Base-by-base conservation (phyloP, 2,113 vertebrate genomes). In the Gobio gobio region DNA sequence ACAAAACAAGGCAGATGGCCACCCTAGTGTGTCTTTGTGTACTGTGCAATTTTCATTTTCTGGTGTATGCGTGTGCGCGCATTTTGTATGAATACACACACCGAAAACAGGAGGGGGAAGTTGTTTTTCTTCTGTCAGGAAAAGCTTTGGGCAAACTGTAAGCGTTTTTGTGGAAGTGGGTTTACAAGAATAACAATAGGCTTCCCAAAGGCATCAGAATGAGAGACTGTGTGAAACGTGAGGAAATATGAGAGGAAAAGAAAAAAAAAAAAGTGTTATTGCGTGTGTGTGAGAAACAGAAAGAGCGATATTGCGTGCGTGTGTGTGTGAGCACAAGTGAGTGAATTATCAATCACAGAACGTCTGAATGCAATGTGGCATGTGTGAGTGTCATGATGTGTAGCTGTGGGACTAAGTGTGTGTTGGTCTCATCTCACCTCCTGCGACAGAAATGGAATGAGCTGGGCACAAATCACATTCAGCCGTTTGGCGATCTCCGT, bases 391-490 rank as follows among this genome's bases (percentile, higher is more conserved):
- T 83, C 81, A 43, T 72, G 66, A 72, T 85, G 87, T 84, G 83
- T 85, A 83, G 59, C 85, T 86, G 84, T 86, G 84, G 56, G 84
- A 49, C 75, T 78, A 82, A 56, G 78, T 54, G 86, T 40, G 73
- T 85, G 88, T 86, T 80, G 76, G 75, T 74, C 29, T 80, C 82
- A 54, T 89, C 89, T 93, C 89, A 98, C 97, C 97, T 98, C 97
- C 93, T 97, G 97, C 86, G 97, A 97, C 89, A 98, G 93, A 93
- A 97, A 98, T n/a, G 97, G 97, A 93, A 97, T 97, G 94, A 98
- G 95, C 92, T 98, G 97, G 84, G 97, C 96, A 5, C 97, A 98
- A 92, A 98, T 97, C 90, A 97, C 96, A 2, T 97, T 98, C 91
- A 98, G 93, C 73, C 97, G 93, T 92, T 98, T 97, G 54, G 96